These are phyloP conservation scores for Bhutanitis thaidina DNA, from an alignment of 2,888 invertebrate genomes.

Conservation along the genomic window DNA sequence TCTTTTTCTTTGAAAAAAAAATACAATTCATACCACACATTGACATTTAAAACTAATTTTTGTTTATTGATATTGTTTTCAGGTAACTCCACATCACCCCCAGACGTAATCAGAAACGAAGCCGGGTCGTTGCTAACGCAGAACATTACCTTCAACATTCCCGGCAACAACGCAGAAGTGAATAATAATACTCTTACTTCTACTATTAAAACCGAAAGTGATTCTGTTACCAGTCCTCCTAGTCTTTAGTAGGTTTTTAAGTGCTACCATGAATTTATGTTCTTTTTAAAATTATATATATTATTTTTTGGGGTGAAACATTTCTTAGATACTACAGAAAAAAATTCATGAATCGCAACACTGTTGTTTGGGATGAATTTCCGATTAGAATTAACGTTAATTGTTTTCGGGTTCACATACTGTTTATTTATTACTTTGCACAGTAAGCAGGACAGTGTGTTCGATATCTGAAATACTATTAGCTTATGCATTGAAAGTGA, in stretches of 20 bases:
- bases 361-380: too few species aligned
- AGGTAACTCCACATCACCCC: slow-evolving; percentile 18
- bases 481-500: too few species aligned
- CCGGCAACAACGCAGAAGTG: not conserved
- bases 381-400: too few species aligned
- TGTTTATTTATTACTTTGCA: slow-evolving; percentile 32
- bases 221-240: slow-evolving; percentile 8
- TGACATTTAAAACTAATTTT: too few species aligned
- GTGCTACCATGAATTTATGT: slow-evolving; percentile 4
- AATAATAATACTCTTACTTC: slow-evolving; percentile 2
- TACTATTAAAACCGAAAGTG: not conserved
- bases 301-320: too few species aligned
- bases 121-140: slow-evolving; percentile 19
- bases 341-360: too few species aligned
- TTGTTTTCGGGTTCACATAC: slow-evolving; percentile 35
- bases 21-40: too few species aligned
- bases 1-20: too few species aligned
- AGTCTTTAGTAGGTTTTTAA: slow-evolving; percentile 9
- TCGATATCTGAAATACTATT: slow-evolving; percentile 33
- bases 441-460: slow-evolving; percentile 37
- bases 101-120: slow-evolving; percentile 2
- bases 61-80: slow-evolving; percentile 1
- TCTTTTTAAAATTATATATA: slow-evolving; percentile 5
- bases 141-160: slow-evolving; percentile 26
- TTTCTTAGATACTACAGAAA: too few species aligned